Evolutionary conservation across 2,113 vertebrate genomes (phyloP), one percentile per base, ranked within the genome.

Genomic region (Gymnarchus niloticus): DNA sequence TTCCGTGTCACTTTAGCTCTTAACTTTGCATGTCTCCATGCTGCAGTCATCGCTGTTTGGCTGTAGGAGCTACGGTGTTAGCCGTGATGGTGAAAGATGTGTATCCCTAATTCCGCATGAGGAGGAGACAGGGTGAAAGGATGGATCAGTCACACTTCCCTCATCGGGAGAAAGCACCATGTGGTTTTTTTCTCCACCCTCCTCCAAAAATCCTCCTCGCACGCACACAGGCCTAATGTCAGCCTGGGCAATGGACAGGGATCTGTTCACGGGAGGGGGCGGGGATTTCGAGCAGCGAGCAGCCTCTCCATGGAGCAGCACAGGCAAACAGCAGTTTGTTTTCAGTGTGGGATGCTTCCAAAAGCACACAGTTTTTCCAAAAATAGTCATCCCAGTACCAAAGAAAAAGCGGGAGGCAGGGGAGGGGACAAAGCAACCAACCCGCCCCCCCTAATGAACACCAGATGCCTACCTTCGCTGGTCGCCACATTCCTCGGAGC

Each of bases 381-480:
- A 95, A 92, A 94, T 87, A 93, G 91, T 90, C 93, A 93, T 87
- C 10, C 21, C 83, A 87, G 69, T 46, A 78, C 69, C 86, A 84
- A 61, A 85, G 88, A 89, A 84, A 84, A 87, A 65, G 85, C 65
- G 81, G 52, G 51, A 84, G 85, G 85, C 56, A 86, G 84, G 56
- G 85, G 56, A 49, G 57, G 25, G 57, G 37, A 7, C 44, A 10
- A 76, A 28, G 41, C 81, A 85, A 82, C 82, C 84, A 51, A 56
- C 44, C 80, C 6, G 69, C 82, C 10, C 17, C 80, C 9, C 52
- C 85, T 95, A 96, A 97, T 93, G 90, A 95, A 91, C 88, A 95
- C 91, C 95, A 96, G 95, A 94, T 95, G 94, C 96, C 89, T 97
- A 99, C 98, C 98, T 99, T 99, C 98, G 85, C 95, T 99, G 95